Evolutionary conservation across 64 coral and sea anemone species (phyloP), one percentile per base, ranked within the genome.

Genomic region (Hydrozoanthus tunicans): DNA sequence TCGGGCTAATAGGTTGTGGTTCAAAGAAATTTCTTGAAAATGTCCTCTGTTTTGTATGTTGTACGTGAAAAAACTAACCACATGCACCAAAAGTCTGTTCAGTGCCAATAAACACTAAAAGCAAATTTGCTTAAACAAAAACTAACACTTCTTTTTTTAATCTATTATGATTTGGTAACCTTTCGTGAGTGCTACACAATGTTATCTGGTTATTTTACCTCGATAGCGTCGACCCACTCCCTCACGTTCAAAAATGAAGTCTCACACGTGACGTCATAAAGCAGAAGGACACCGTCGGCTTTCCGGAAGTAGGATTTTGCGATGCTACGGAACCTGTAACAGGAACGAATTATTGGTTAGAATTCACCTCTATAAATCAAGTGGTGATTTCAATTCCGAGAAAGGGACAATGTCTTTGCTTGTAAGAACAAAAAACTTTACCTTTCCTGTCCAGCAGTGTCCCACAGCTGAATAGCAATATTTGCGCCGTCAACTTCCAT

Each of bases 401-500:
- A 1, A 6, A 73, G 23, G 70, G 24, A 9, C 7, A 32, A 73
- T 5, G n/a, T 32, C 14, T 76, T 26, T 43, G 0, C 32, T 43
- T 43, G 32, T 43, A 43, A 43, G 32, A 43, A 58, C 23, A 23
- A 51, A 56, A 20, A 13, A 7, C 6, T 1, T 88, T 77, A 98
- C 96, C 96, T 98, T 65, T 98, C 96, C 79, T 98, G 96, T 52
- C 96, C 96, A 79, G 96, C 96, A 27, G 96, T 98, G 86, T 98
- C 96, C 96, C 96, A 98, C 59, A 98, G 57, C 69, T 98, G 96
- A 91, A 98, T 83, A 12, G 96, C 96, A n/a, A 95, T 89, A 58
- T 82, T 95, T 93, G 95, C 95, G 7, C 89, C 91, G 20, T 98
- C 96, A 4, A 98, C 91, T 52, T 91, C 89, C 51, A 98, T 89